Percentiles rank a stretch among this genome's conserved stretches.
Evolutionary conservation across 1,140 invertebrate genomes (phyloP).

Genomic region (Halesus radiatus): DNA sequence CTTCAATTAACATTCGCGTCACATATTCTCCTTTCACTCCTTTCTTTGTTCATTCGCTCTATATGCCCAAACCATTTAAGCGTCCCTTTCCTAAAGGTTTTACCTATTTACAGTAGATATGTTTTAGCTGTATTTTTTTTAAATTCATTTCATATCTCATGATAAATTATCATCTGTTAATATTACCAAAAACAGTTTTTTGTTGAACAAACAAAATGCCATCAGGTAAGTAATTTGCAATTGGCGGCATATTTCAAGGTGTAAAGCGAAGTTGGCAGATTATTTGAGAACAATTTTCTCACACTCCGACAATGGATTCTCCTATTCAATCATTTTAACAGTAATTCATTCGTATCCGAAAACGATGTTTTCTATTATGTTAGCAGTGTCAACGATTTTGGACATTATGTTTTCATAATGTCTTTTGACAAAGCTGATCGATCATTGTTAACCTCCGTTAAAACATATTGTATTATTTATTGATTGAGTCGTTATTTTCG

Average conservation of each 20-base stretch:
- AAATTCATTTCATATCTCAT: no score
- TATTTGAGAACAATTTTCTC: neutral
- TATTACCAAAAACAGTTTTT: no score
- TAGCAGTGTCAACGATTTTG: neutral
- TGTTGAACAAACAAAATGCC: no score
- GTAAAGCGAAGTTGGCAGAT: neutral
- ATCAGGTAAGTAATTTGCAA: neutral
- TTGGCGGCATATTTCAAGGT: conserved; percentile 12
- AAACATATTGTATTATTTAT: neutral
- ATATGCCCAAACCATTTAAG: no score
- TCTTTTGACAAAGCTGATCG: neutral
- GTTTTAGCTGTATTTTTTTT: no score
- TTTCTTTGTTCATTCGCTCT: no score
- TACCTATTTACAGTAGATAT: no score
- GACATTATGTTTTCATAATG: neutral
- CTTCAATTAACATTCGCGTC: no score
- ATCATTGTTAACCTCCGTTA: conserved; percentile 9
- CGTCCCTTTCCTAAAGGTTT: no score
- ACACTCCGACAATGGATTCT: neutral
- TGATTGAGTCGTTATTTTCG: conserved; percentile 3
- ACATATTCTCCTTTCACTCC: no score
- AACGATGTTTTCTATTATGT: conserved; percentile 6
- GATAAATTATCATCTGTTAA: no score
- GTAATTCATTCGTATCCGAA: conserved; percentile 12
- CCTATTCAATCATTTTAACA: conserved; percentile 16